phyloP scores from a whole-genome alignment of 2,113 vertebrate genomes.

The Cercopithecus mona region DNA sequence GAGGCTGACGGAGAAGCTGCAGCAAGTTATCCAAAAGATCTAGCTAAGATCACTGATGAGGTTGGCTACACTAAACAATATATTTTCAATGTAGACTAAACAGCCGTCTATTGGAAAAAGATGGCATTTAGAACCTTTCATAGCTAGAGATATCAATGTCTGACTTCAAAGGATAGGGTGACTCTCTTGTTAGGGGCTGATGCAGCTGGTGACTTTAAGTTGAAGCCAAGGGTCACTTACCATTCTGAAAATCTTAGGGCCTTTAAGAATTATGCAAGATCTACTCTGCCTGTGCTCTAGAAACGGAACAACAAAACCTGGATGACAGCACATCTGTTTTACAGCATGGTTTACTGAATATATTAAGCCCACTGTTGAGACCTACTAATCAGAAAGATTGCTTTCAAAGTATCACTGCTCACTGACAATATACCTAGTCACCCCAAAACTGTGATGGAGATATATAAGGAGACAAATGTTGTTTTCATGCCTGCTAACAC shows the following conservation, averaged over 20 bases:
- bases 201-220: neutral
- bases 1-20: no score
- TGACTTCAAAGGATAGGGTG: neutral
- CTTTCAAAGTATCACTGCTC: neutral
- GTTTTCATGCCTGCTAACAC: neutral
- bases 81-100: neutral
- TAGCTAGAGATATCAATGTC: neutral
- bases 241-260: neutral
- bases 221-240: neutral
- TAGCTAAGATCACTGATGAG: neutral
- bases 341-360: neutral
- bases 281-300: neutral
- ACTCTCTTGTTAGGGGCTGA: neutral
- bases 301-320: neutral
- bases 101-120: neutral
- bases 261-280: neutral
- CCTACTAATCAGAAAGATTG: neutral
- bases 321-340: neutral
- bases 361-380: neutral
- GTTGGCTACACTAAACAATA: neutral
- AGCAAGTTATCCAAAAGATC: no score
- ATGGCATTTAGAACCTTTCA: neutral
- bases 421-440: neutral
- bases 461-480: neutral
- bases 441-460: neutral